Conservation (phyloP, 2,888 invertebrate genomes). For the Diaprepes abbreviatus region DNA sequence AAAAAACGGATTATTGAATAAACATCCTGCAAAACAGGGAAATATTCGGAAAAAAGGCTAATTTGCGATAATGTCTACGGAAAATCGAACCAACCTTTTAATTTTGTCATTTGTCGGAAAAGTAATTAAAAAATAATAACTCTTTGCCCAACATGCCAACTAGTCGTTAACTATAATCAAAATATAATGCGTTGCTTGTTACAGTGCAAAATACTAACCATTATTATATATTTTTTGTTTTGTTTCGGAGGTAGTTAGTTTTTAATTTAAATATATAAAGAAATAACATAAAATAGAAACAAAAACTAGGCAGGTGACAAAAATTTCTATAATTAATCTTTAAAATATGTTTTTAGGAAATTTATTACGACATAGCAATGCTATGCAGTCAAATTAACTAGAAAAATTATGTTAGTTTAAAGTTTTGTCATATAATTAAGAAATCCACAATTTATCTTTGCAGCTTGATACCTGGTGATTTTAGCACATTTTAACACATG, state of each 20-base stretch:
- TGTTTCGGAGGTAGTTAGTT: neutral
- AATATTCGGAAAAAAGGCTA: constrained; percentile 35
- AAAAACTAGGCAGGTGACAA: no score
- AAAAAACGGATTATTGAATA: constrained; percentile 41
- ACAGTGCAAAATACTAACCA: neutral
- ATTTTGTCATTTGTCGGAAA: constrained; percentile 40
- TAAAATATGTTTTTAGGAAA: no score
- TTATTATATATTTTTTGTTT: neutral
- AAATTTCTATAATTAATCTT: no score
- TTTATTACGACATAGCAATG: no score
- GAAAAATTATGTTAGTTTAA: no score
- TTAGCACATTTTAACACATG: no score
- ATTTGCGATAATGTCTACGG: constrained; percentile 30
- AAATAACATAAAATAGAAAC: no score
- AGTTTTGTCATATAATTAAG: no score
- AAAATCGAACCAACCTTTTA: constrained; percentile 25
- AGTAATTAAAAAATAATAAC: constrained; percentile 43
- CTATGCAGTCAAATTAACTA: no score
- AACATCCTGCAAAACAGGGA: constrained; percentile 35
- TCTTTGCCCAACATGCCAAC: constrained; percentile 31
- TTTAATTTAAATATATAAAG: no score
- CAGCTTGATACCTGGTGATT: no score
- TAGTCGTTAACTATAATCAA: constrained; percentile 11
- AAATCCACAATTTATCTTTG: no score
- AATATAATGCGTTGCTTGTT: neutral